Evolutionary conservation across 1,140 invertebrate genomes (phyloP), one percentile per base, ranked within the genome.

Genomic region (Rhopalosiphum maidis): DNA sequence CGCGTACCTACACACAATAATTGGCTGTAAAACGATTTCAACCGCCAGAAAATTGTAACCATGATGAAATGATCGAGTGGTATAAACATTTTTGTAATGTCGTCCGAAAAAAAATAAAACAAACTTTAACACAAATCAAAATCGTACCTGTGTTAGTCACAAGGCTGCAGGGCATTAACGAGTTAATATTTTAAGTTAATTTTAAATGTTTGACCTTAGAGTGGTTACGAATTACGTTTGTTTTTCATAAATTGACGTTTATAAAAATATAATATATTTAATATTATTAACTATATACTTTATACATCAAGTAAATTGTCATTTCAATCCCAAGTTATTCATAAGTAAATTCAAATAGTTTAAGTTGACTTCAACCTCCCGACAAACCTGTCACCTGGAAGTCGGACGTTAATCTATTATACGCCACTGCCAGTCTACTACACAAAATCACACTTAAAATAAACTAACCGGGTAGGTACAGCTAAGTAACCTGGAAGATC

Each of bases 111-210:
- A 35, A 77, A 77, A 77, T 77, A n/a, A n/a, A 77, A 77, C n/a
- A n/a, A 77, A n/a, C 60, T 77, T n/a, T 18, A 77, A 77, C n/a
- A 77, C 60, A 77, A 77, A n/a, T 77, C 60, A 77, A 77, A n/a
- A 77, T n/a, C 4, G 30, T n/a, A 77, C n/a, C 60, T 35, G 60
- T 77, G 30, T n/a, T 30, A n/a, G n/a, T 68, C 30, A 77, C 60
- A 77, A 77, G 30, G 60, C 60, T 77, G 60, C 30, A n/a, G 60
- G 60, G n/a, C 60, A n/a, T 77, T 77, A 77, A 77, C 30, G 60
- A 77, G 60, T 77, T n/a, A 77, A 77, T 77, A 77, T 77, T 77
- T 77, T n/a, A n/a, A 77, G 30, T 77, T 77, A 77, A 77, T 77
- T 35, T 77, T 77, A 77, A 77, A 77, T 77, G 30, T 77, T 77